Evolutionary conservation across 2,888 invertebrate genomes (phyloP).

Genomic region (Thecophora atra): DNA sequence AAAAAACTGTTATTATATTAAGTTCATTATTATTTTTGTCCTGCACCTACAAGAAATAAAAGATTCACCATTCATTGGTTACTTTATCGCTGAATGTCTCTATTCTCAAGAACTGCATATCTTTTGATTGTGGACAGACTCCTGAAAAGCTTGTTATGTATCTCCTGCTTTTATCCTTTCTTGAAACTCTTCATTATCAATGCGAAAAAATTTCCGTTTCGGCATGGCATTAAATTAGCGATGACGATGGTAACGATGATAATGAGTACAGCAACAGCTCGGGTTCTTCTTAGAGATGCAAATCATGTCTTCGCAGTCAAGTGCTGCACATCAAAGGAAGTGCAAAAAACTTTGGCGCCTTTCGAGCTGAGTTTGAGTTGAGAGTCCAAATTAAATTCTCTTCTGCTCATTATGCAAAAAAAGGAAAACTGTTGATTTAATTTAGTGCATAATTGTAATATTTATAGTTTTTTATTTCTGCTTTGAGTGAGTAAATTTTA

Average conservation of each 20-base stretch:
- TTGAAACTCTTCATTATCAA: constrained; percentile 6
- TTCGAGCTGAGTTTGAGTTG: constrained; percentile 4
- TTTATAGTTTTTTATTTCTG: not conserved
- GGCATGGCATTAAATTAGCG: constrained; percentile 23
- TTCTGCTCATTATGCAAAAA: constrained; percentile 24
- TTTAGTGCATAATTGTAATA: constrained; percentile 27
- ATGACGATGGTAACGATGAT: constrained; percentile 7
- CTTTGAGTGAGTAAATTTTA: too few species aligned
- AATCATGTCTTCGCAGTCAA: constrained; percentile 35
- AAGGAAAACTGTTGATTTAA: constrained; percentile 21
- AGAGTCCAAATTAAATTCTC: constrained; percentile 32
- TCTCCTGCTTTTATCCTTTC: constrained; percentile 8
- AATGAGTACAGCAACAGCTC: not conserved
- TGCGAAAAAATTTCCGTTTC: constrained; percentile 12
- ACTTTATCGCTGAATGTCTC: too few species aligned
- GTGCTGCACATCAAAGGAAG: constrained; percentile 38
- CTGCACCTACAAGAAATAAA: too few species aligned
- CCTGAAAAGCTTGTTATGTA: not conserved
- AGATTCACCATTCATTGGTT: too few species aligned
- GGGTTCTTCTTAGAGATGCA: constrained; percentile 22
- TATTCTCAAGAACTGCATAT: not conserved
- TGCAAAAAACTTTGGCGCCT: constrained; percentile 18
- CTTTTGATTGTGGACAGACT: not conserved
- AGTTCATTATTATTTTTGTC: not conserved
- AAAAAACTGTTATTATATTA: not conserved